Base-by-base conservation (phyloP, 2,113 vertebrate genomes). In the Barbus barbus region DNA sequence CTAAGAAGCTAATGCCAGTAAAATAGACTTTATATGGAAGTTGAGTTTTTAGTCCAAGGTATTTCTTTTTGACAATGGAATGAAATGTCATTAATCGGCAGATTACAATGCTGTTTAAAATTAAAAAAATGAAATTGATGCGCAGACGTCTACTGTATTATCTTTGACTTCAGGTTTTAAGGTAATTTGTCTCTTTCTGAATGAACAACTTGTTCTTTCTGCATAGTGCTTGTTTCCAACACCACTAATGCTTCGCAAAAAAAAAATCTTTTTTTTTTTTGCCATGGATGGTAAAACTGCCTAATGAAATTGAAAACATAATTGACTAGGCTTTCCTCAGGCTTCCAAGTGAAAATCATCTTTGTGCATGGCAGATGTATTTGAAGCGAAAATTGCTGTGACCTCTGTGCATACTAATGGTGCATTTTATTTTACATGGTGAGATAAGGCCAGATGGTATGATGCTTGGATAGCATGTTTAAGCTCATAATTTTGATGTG, bases 231-330 rank as follows among this genome's bases (percentile, higher is more conserved):
- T 80, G 60, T 48, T 80, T 80, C 24, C 46, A 28, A 26, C 56
- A 78, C 13, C 8, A 18, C 8, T 46, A 36, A 58, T 58, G 51
- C 22, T 77, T 77, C 51, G 5, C 48, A 77, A 77, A 77, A 58
- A 89, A 77, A 77, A 77, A 58, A 89, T 89, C 38, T 7, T 41
- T 41, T 41, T 11, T 41, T 88, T 41, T n/a, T 9, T 72, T 84
- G n/a, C 60, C 9, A 24, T 51, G 60, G 78, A 81, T 5, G 48
- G 53, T 81, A 88, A 89, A 86, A 86, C 78, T 88, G 90, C 88
- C 90, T 89, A 82, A 71, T 81, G 71, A 87, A 89, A 90, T 74
- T 38, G 65, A 84, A 82, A 89, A 79, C 76, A 28, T 88, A 88
- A 91, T 85, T 89, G 85, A 74, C 76, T 85, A 36, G 81, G 84